phyloP scores from a whole-genome alignment of 2,797 vertebrate genomes.

The Trematomus bernacchii region DNA sequence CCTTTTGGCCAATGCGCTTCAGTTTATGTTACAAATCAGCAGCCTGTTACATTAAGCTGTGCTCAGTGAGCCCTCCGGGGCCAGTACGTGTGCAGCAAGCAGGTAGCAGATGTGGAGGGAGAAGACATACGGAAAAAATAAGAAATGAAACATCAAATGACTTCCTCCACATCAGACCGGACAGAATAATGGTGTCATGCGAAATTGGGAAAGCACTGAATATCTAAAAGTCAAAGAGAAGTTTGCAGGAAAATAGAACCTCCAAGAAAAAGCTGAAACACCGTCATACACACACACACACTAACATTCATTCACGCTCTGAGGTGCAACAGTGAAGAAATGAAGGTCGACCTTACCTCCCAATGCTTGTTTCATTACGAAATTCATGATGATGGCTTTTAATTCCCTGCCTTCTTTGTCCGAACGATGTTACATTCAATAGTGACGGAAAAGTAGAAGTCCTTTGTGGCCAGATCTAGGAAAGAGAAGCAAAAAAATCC shows the following conservation, averaged over 20 bases:
- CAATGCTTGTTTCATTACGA: conserved; percentile 97
- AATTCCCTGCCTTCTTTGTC: conserved; percentile 83
- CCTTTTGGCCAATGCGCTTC: conserved; percentile 26
- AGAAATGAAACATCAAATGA: background rate
- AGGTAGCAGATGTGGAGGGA: conserved; percentile 16
- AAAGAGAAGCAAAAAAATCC: background rate
- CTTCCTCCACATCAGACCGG: background rate
- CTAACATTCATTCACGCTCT: background rate
- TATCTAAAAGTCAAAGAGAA: conserved; percentile 3
- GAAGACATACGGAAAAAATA: background rate
- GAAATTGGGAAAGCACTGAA: background rate
- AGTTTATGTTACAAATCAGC: conserved; percentile 40
- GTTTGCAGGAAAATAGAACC: conserved; percentile 7
- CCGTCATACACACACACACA: background rate
- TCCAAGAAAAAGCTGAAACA: background rate
- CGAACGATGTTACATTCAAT: conserved; percentile 87
- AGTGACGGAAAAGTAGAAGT: conserved; percentile 65
- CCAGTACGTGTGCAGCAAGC: conserved; percentile 20
- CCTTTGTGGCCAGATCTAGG: conserved; percentile 73
- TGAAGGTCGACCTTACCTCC: conserved; percentile 88
- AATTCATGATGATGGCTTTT: conserved; percentile 93
- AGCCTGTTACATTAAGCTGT: conserved; percentile 42
- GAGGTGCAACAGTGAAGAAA: background rate
- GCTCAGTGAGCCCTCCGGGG: conserved; percentile 20
- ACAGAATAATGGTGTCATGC: background rate